These are phyloP conservation scores for Eleutherodactylus coqui DNA, from an alignment of 2,797 vertebrate species.

Conservation along the genomic window DNA sequence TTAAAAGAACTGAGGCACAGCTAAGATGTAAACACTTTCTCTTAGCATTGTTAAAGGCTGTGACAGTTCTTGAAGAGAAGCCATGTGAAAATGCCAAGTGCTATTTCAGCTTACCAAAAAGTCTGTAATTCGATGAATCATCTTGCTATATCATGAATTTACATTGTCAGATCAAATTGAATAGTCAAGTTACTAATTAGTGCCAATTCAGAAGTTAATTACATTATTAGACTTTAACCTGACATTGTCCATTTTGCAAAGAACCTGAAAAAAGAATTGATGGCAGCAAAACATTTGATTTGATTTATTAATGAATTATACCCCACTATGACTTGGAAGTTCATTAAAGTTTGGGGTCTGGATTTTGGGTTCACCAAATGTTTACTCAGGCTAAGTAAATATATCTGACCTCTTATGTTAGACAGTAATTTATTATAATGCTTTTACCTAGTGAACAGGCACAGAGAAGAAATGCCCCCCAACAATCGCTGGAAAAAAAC, in stretches of 20 bases:
- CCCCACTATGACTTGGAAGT: background rate
- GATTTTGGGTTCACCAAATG: background rate
- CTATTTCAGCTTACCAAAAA: background rate
- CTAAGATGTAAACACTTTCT: conserved; percentile 14
- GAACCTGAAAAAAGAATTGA: background rate
- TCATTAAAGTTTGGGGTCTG: background rate
- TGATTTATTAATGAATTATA: background rate
- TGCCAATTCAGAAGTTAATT: no score
- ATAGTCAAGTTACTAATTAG: background rate
- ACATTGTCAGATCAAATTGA: background rate
- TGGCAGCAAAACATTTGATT: background rate
- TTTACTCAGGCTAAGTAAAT: background rate
- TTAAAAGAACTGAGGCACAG: background rate
- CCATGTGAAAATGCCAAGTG: conserved; percentile 13
- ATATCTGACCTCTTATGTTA: background rate
- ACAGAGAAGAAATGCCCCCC: no score
- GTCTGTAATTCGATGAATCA: conserved; percentile 34
- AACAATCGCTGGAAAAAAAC: no score
- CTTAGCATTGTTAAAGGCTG: background rate
- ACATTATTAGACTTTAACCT: no score
- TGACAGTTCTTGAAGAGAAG: background rate
- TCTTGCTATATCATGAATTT: background rate
- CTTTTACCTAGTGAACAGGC: no score
- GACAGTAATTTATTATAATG: no score
- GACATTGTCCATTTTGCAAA: background rate